Evolutionary conservation across 2,888 invertebrate genomes (phyloP), one percentile per base, ranked within the genome.

Genomic region (Spilosoma lubricipeda): DNA sequence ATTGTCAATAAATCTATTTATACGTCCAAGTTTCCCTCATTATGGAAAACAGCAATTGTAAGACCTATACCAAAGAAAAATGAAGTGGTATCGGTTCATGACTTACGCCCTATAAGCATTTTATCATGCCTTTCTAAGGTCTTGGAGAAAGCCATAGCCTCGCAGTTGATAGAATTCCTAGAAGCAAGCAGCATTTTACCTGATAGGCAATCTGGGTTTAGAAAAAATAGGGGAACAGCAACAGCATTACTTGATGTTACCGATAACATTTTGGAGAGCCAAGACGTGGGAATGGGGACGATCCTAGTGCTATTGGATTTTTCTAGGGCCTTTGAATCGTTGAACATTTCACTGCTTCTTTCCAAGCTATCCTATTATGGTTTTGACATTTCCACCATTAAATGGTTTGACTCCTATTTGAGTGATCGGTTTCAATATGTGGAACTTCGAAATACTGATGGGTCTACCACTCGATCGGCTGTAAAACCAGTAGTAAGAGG

Each of bases 241-340:
- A 71, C 71, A 2, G 71, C 71, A 7, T 7, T 71, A 0, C 11
- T 71, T 4, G 71, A 71, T 33, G 52, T 36, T 8, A 36, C 36
- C 5, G 36, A 36, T 36, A 36, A 36, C 8, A 36, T 36, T 7
- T 36, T 8, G 7, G 7, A 36, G 36, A 33, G 33, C 33, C 33
- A 3, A 33, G 70, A 70, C 18, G 11, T n/a, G 23, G 70, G 70
- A 13, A 8, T 8, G n/a, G 56, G 33, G 23, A 27, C 70, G 23
- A n/a, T 70, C 27, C 30, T 70, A 7, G 70, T 70, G 7, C 13
- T 70, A 15, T 36, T 70, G 9, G 70, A 70, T 20, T 59, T 70
- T 39, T 70, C 70, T 18, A 56, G 70, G n/a, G 70, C 59, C 2
- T 70, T 59, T 36, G 70, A 70, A n/a, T 9, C 23, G 3, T 11